A percentile compares a stretch with the other conserved stretches of the same genome.
Evolutionary conservation across 2,797 vertebrate species (phyloP).

Genomic region (Acrossocheilus wenchowensis): DNA sequence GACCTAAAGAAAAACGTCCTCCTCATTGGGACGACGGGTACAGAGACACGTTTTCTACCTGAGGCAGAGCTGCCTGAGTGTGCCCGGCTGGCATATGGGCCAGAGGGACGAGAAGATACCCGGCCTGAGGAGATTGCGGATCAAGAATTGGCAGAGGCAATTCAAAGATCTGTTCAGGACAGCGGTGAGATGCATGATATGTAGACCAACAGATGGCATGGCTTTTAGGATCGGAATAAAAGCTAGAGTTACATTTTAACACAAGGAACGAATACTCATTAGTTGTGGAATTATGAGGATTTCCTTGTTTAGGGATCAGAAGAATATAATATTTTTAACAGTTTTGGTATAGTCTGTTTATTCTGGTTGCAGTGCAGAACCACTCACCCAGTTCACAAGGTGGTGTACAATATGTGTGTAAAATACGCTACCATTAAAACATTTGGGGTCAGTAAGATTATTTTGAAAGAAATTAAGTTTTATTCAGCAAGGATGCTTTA

Average conservation of each 20-base stretch:
- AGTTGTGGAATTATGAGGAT: background rate
- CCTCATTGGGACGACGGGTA: conserved; percentile 94
- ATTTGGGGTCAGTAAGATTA: background rate
- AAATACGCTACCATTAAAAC: background rate
- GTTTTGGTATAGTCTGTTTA: conserved; percentile 28
- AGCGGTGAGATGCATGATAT: conserved; percentile 82
- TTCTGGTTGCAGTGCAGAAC: conserved; percentile 50
- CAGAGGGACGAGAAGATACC: conserved; percentile 86
- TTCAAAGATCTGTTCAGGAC: conserved; percentile 96
- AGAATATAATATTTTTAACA: background rate
- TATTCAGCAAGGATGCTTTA: background rate
- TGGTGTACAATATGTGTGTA: conserved; percentile 35
- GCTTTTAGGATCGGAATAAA: background rate
- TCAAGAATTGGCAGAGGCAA: conserved; percentile 93
- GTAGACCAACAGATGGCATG: conserved; percentile 8
- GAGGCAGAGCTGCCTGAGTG: conserved; percentile 96
- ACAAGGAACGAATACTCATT: background rate
- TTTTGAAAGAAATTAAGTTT: background rate
- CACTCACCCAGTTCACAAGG: conserved; percentile 46
- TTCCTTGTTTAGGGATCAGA: background rate
- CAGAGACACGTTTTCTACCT: conserved; percentile 92
- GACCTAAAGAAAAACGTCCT: conserved; percentile 96
- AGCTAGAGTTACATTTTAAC: background rate
- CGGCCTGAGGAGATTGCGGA: conserved; percentile 92
- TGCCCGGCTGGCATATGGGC: conserved; percentile 90